Percentiles rank a stretch among this genome's conserved stretches.
Evolutionary conservation across 2,113 vertebrate species (phyloP).

Genomic region (Eolophus roseicapilla): DNA sequence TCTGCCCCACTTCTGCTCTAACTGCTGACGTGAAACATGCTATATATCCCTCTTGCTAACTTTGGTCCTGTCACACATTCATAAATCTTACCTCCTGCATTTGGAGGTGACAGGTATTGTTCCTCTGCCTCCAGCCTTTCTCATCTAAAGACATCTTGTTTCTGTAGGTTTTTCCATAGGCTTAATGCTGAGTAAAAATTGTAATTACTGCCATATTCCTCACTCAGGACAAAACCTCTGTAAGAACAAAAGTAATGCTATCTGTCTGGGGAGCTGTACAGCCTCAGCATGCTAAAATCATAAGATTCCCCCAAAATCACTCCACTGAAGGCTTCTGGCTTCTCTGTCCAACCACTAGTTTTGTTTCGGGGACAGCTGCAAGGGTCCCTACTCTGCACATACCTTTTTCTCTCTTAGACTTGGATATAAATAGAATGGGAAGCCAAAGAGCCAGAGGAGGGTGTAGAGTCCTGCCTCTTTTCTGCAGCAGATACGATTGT

Average conservation of each 20-base stretch:
- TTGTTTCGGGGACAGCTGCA: neutral
- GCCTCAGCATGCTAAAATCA: neutral
- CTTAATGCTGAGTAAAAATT: neutral
- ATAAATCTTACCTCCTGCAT: neutral
- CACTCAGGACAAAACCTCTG: neutral
- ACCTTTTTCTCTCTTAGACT: neutral
- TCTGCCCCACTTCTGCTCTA: slow-evolving; percentile 34
- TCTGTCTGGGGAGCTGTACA: neutral
- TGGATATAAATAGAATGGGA: neutral
- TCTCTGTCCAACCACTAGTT: neutral
- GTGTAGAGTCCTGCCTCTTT: neutral
- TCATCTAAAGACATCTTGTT: neutral
- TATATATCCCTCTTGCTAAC: slow-evolving; percentile 14
- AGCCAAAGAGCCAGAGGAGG: neutral
- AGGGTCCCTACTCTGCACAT: neutral
- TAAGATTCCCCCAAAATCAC: neutral
- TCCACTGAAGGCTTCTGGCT: neutral
- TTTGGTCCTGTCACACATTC: neutral
- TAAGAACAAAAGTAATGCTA: neutral
- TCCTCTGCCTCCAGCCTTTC: neutral
- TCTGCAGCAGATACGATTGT: neutral
- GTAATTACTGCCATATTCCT: neutral
- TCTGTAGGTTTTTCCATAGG: neutral
- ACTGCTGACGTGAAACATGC: neutral
- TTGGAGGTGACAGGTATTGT: neutral